Evolutionary conservation across 2,888 invertebrate species (phyloP), one percentile per base, ranked within the genome.

Genomic region (Volucella bombylans): DNA sequence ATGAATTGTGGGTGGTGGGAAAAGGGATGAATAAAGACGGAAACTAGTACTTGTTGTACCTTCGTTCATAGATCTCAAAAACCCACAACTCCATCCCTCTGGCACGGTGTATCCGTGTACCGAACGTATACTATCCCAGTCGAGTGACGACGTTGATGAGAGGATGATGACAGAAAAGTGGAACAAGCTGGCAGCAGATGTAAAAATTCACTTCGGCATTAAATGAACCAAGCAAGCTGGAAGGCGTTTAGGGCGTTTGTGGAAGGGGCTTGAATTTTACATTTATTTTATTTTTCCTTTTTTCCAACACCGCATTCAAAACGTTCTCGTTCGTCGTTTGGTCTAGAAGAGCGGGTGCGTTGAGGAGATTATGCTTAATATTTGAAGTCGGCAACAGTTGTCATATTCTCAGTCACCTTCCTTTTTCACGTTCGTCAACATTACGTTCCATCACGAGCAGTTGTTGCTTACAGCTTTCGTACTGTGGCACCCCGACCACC

Each of bases 151-250:
- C 76, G 65, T 67, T 68, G 76, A 72, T 68, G 68, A 85, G 76
- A 77, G 81, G 81, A 85, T 81, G 85, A 85, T 85, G 85, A 85
- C 81, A 85, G 76, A 72, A 85, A 85, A 85, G 68, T 85, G 72
- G 54, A 85, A 81, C 85, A 85, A 85, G 81, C 76, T 81, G 81
- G 81, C 81, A 85, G 85, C 85, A 85, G 85, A 85, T 85, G 85
- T 85, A 85, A 85, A 81, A 85, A 85, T 85, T 85, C 85, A 85
- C 85, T 85, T 77, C 85, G 81, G 54, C 76, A 77, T 77, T 85
- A 85, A 81, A 85, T 85, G 85, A 85, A 85, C 67, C 85, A 71
- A 81, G 59, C 61, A 45, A 61, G 80, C 54, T 67, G 67, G 12
- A 23, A 8, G 39, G 15, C 8, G 54, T 4, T 23, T 10, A 8